phyloP scores from a whole-genome alignment of 2,113 vertebrate species.

The Silurus glanis region DNA sequence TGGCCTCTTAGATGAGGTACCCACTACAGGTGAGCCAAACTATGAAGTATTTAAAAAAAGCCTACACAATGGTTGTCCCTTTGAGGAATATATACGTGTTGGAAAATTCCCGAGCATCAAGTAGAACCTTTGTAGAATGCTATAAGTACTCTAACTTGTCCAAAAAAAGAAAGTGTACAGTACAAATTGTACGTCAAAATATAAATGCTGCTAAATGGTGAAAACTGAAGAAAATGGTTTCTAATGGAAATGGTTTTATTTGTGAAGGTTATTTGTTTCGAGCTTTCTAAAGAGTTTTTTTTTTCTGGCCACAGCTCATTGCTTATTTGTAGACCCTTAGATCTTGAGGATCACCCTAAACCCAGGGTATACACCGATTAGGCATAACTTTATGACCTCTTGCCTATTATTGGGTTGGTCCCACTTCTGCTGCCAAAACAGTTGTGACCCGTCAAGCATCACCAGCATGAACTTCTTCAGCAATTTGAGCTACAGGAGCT shows the following conservation, averaged over 20 bases:
- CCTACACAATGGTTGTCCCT: neutral
- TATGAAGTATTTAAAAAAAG: neutral
- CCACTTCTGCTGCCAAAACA: too few relatives aligned
- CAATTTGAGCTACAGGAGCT: too few relatives aligned
- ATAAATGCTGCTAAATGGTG: neutral
- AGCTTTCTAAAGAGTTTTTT: neutral
- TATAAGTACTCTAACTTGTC: neutral
- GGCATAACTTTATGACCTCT: too few relatives aligned
- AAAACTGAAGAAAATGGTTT: neutral
- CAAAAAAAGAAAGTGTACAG: neutral
- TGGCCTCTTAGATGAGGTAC: constrained; percentile 9
- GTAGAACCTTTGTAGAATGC: neutral
- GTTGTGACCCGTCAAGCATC: too few relatives aligned
- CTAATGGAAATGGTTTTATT: neutral
- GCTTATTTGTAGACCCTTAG: neutral
- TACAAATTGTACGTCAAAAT: neutral
- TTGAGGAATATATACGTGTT: neutral
- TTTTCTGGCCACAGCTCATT: neutral
- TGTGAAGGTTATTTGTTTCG: neutral
- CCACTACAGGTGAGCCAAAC: constrained; percentile 42
- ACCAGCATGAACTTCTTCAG: too few relatives aligned
- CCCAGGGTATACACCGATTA: too few relatives aligned
- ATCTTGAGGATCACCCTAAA: neutral
- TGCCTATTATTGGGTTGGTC: too few relatives aligned
- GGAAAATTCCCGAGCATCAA: neutral